Evolutionary conservation across 2,797 vertebrate genomes (phyloP).

Genomic region (Sebastes cheni): DNA sequence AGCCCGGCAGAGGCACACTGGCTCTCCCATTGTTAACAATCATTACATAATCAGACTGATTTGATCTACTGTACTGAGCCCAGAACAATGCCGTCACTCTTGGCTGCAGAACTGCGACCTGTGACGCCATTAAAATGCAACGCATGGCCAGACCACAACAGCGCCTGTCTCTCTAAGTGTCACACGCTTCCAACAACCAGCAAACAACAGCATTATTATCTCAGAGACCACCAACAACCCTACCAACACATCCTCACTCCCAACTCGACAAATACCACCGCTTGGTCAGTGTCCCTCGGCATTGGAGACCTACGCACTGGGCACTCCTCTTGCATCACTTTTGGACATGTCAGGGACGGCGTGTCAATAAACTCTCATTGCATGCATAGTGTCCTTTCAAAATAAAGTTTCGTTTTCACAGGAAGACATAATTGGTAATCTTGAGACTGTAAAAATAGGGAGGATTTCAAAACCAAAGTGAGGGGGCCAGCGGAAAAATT

Average conservation of each 20-base stretch:
- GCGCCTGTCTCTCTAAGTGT: background rate
- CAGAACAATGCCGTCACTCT: slow-evolving; percentile 45
- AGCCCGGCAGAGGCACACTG: slow-evolving; percentile 18
- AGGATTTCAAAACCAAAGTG: too few relatives aligned
- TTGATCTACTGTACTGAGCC: slow-evolving; percentile 44
- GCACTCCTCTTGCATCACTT: background rate
- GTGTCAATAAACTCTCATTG: too few relatives aligned
- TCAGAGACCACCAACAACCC: background rate
- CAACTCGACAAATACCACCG: background rate
- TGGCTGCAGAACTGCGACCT: slow-evolving; percentile 54
- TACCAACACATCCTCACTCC: background rate
- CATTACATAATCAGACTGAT: slow-evolving; percentile 64
- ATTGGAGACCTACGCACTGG: fast-evolving
- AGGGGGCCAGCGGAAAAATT: too few relatives aligned
- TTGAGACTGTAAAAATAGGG: too few relatives aligned
- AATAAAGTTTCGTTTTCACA: too few relatives aligned
- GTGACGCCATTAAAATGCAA: slow-evolving; percentile 70
- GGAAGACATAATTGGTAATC: too few relatives aligned
- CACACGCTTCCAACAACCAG: slow-evolving; percentile 12
- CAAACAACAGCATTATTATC: slow-evolving; percentile 42
- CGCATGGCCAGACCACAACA: slow-evolving; percentile 44
- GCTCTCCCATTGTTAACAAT: slow-evolving; percentile 52
- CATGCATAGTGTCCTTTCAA: too few relatives aligned
- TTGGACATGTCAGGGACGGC: too few relatives aligned
- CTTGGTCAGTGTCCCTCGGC: background rate